Base-by-base conservation (phyloP, 2,113 vertebrate species). In the Jaculus jaculus region DNA sequence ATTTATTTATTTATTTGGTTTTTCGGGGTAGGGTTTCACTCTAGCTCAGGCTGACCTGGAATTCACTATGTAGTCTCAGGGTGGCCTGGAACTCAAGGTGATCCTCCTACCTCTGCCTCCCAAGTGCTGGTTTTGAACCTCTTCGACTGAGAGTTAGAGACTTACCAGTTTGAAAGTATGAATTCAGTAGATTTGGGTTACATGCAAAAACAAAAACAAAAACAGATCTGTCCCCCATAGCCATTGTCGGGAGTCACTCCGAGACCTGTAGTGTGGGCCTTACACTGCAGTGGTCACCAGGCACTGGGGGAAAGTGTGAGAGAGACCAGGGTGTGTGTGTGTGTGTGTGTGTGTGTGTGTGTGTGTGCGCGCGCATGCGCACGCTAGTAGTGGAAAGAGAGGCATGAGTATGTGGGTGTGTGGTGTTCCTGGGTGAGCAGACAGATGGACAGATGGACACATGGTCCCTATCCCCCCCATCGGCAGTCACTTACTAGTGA, bases 111-210 rank as follows among this genome's bases (percentile, higher is more conserved):
- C n/a, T n/a, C n/a, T n/a, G n/a, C n/a, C n/a, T n/a, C n/a, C n/a
- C n/a, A n/a, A n/a, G n/a, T n/a, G n/a, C 61, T 93, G 71, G 58
- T 24, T 26, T 47, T 83, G 68, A 84, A 79, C 21, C 34, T 95
- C 39, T 87, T 37, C 23, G 12, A 47, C 21, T 20, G n/a, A 73
- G 54, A 75, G 10, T 1, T 23, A 34, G 7, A 58, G 39, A 37
- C n/a, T 74, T 58, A 5, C 79, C 60, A 66, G 34, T 42, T 61
- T 72, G 37, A 74, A 65, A 34, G 8, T 81, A 21, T 9, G 32
- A 65, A 23, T 82, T 42, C 39, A 60, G 63, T 28, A 39, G 30
- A 21, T 5, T 92, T 80, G 39, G n/a, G 17, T 13, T 54, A 51
- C 28, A 66, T 34, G 7, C 84, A 34, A 47, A 47, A 47, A 47